Conservation (phyloP, 2,113 vertebrate species). For the Lepisosteus oculatus region DNA sequence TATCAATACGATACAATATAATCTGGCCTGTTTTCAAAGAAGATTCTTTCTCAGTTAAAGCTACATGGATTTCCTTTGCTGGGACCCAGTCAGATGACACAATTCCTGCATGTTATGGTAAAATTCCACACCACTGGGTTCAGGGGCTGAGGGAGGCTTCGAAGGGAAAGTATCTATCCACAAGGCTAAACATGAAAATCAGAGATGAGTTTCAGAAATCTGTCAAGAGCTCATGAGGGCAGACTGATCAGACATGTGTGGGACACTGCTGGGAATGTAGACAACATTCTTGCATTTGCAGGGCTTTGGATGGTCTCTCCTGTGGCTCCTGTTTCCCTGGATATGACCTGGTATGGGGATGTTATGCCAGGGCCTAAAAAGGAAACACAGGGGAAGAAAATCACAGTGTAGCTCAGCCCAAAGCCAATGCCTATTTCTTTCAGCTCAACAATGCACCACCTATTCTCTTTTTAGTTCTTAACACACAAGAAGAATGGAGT, state of each 20-base stretch:
- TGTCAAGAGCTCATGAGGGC: constrained; percentile 26
- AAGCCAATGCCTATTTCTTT: constrained; percentile 47
- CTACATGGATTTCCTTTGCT: constrained; percentile 40
- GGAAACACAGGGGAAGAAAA: constrained; percentile 27
- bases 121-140: constrained; percentile 59
- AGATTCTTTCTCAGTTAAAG: background rate
- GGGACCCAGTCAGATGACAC: constrained; percentile 46
- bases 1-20: background rate
- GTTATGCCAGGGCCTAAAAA: constrained; percentile 47
- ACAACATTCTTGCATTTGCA: constrained; percentile 49
- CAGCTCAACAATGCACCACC: constrained; percentile 22
- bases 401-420: constrained; percentile 36
- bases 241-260: constrained; percentile 28
- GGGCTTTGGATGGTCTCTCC: constrained; percentile 42
- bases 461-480: no score
- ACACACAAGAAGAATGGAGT: no score
- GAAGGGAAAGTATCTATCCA: background rate
- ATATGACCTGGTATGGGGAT: constrained; percentile 50
- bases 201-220: constrained; percentile 21
- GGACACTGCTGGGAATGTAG: constrained; percentile 35
- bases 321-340: constrained; percentile 41
- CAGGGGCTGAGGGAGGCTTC: background rate
- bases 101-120: constrained; percentile 63
- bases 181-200: constrained; percentile 22
- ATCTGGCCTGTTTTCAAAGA: background rate